These are phyloP conservation scores for Atrichornis clamosus DNA, from an alignment of 2,113 vertebrate genomes.

Conservation along the genomic window DNA sequence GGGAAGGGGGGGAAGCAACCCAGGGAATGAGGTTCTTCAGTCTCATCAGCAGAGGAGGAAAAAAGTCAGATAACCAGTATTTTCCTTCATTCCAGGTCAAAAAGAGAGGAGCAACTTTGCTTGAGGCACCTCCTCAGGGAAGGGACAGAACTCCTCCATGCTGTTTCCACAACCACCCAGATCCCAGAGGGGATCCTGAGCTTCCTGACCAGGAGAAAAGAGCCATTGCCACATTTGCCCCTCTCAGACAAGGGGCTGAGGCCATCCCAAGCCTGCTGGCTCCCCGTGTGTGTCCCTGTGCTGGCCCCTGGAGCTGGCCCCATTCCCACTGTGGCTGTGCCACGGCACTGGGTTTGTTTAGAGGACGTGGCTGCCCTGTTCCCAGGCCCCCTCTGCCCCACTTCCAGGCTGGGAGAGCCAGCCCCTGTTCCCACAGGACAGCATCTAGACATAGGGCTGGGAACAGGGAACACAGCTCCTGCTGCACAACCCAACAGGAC, in stretches of 20 bases:
- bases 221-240: not conserved
- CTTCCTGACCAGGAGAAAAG: not conserved
- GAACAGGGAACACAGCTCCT: not conserved
- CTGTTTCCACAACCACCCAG: not conserved
- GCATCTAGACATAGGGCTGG: not conserved
- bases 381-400: not conserved
- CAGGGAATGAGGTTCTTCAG: not conserved
- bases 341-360: not conserved
- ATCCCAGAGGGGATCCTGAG: fast-evolving
- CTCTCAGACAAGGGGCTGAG: not conserved
- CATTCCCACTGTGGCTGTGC: not conserved
- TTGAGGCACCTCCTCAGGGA: not conserved
- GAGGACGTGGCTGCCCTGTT: not conserved
- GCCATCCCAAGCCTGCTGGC: fast-evolving
- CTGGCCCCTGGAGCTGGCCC: not conserved
- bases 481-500: fast-evolving
- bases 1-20: not conserved
- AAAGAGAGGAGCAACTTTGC: not conserved
- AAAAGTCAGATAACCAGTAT: not conserved
- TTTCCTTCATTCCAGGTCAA: not conserved
- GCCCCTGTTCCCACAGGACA: not conserved
- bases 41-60: not conserved
- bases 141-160: not conserved
- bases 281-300: not conserved
- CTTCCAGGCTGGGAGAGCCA: not conserved